Conservation (phyloP, 2,113 vertebrate species). For the Gobiocypris rarus region DNA sequence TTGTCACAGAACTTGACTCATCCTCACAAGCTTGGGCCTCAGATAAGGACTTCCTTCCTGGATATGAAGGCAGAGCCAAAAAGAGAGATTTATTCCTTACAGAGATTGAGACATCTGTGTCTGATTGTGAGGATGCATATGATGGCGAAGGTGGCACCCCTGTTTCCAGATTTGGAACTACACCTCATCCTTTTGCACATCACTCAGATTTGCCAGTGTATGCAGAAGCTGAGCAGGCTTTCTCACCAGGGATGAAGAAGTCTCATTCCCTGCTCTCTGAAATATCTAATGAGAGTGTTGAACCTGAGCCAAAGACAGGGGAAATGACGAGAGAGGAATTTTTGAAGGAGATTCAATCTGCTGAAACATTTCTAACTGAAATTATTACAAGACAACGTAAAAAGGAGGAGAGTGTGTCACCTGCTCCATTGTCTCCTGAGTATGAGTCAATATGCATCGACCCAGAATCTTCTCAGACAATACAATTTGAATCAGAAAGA, state of each 20-base stretch:
- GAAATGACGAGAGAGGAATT: slow-evolving; percentile 78
- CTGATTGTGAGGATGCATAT: slow-evolving; percentile 63
- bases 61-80: slow-evolving; percentile 37
- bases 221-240: slow-evolving; percentile 70
- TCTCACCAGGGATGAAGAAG: slow-evolving; percentile 71
- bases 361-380: slow-evolving; percentile 80
- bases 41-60: slow-evolving; percentile 54
- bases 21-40: slow-evolving; percentile 62
- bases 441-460: slow-evolving; percentile 80
- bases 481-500: slow-evolving; percentile 74
- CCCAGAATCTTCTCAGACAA: slow-evolving; percentile 73
- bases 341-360: slow-evolving; percentile 78
- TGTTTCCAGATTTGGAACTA: slow-evolving; percentile 71
- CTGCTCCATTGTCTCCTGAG: slow-evolving; percentile 73
- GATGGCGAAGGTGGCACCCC: slow-evolving; percentile 65
- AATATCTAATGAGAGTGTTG: slow-evolving; percentile 60
- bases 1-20: slow-evolving; percentile 75
- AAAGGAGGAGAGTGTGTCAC: slow-evolving; percentile 65
- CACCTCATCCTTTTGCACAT: slow-evolving; percentile 65
- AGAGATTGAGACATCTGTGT: slow-evolving; percentile 73
- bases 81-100: slow-evolving; percentile 79
- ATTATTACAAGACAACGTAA: slow-evolving; percentile 77
- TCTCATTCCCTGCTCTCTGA: slow-evolving; percentile 74
- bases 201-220: slow-evolving; percentile 66
- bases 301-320: slow-evolving; percentile 58